phyloP scores from a whole-genome alignment of 2,113 vertebrate species.

The Odobenus rosmarus region DNA sequence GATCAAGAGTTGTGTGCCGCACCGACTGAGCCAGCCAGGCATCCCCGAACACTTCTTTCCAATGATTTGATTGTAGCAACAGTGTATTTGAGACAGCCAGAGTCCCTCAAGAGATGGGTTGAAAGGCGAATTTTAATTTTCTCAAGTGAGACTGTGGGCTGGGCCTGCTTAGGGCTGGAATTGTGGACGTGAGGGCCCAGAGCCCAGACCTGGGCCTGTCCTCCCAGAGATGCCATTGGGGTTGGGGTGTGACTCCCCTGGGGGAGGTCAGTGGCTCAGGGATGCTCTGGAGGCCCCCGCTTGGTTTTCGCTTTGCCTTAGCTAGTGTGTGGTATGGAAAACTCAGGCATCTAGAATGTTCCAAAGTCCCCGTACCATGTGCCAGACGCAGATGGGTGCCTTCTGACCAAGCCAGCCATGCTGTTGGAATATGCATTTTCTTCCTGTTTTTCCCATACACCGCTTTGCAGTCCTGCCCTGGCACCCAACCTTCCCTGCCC shows the following conservation, averaged over 20 bases:
- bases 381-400: accelerated
- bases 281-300: too few species aligned
- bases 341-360: not conserved
- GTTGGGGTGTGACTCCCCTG: not conserved
- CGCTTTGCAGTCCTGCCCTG: not conserved
- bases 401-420: not conserved
- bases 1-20: not conserved
- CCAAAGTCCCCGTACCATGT: accelerated
- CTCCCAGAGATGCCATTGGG: not conserved
- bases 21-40: accelerated
- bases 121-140: not conserved
- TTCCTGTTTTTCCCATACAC: not conserved
- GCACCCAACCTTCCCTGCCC: not conserved
- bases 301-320: not conserved
- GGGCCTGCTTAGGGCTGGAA: not conserved
- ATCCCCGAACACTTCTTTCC: not conserved
- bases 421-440: not conserved
- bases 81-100: not conserved
- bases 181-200: too few species aligned
- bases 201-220: not conserved
- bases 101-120: not conserved
- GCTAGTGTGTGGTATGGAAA: not conserved
- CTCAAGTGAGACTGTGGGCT: not conserved
- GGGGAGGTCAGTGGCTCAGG: accelerated
- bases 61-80: not conserved